Base-by-base conservation (phyloP, 1,140 invertebrate species). In the Zaprionus ornatus region DNA sequence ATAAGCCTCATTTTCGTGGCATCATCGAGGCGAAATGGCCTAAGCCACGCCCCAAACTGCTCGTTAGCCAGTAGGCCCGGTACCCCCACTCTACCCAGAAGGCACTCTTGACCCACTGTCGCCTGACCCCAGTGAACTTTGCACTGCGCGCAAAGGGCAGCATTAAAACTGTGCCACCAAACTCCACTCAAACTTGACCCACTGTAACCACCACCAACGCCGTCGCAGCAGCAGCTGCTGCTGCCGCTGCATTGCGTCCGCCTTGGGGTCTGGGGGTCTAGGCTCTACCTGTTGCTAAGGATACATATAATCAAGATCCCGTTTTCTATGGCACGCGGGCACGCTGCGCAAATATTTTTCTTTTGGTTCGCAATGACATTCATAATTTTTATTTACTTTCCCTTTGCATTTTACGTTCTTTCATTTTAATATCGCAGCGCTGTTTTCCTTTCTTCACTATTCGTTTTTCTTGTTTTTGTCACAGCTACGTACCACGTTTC, bases 351-450 rank as follows among this genome's bases (percentile, higher is more conserved):
- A 50, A 59, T 65, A 55, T 59, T 68, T 32, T 76, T 48, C 56
- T 37, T 57, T 27, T 56, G 35, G 23, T 50, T 69, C 57, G 35
- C 82, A 79, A 78, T 63, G 80, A 84, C 85, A 87, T 88, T 88
- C 78, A 87, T 87, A 87, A 88, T 87, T 87, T 80, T 75, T 84
- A 84, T 88, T 88, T 87, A 84, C 74, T 88, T 67, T 88, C 56
- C 62, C 72, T 86, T 85, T 79, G 56, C 74, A 29, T 64, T 52
- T 42, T 25, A 32, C 59, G 62, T 50, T 52, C 54, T 63, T 59
- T 48, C 54, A 27, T 29, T 63, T 78, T 69, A 48, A 72, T 77
- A 62, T 62, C 42, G 15, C 23, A 15, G 9, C 59, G 32, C 42
- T 17, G 40, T 45, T 45, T 17, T 45, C n/a, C 2, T 17, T 45